Evolutionary conservation across 2,113 vertebrate species (phyloP), one percentile per base, ranked within the genome.

Genomic region (Pogonocichla stellata): DNA sequence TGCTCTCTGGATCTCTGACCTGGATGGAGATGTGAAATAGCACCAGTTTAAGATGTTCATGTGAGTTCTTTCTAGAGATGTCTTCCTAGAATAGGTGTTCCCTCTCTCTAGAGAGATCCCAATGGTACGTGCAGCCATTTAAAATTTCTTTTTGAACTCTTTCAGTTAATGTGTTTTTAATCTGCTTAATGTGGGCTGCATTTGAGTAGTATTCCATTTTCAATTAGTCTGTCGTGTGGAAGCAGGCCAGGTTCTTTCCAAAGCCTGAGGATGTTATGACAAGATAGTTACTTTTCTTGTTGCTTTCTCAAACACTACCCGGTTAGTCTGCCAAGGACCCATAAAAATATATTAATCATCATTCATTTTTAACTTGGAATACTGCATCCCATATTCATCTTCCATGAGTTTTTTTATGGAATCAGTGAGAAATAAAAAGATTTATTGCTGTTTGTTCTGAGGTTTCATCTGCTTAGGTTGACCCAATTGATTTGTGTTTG

Each of bases 261-360:
- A 29, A 74, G 92, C 92, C 88, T 90, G 65, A 88, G 93, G 90
- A 94, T 96, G 72, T 97, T 96, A 93, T 95, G 90, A 96, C 93
- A 96, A 92, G 80, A 86, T 48, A 96, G 95, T 92, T 94, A 88
- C 86, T 96, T 94, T 94, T 92, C 86, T 88, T 81, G 67, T 67
- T 96, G 82, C 90, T 92, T 92, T 93, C 86, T 95, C 88, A 96
- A 96, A 95, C 31, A 80, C 61, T 79, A 65, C 66, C 36, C 43
- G 4, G 43, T 80, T 88, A 90, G 72, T 88, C 88, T 97, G 88
- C 88, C 92, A 95, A 92, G 69, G 61, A 94, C 28, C 56, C 33
- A 56, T 86, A 77, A 70, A 95, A 88, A 60, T 78, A 22, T 77
- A 93, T 92, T 96, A 90, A 94, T 95, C 64, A 92, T 75, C 34